Evolutionary conservation across 2,888 invertebrate species (phyloP), one percentile per base, ranked within the genome.

Genomic region (Scaptomyza polygonia): DNA sequence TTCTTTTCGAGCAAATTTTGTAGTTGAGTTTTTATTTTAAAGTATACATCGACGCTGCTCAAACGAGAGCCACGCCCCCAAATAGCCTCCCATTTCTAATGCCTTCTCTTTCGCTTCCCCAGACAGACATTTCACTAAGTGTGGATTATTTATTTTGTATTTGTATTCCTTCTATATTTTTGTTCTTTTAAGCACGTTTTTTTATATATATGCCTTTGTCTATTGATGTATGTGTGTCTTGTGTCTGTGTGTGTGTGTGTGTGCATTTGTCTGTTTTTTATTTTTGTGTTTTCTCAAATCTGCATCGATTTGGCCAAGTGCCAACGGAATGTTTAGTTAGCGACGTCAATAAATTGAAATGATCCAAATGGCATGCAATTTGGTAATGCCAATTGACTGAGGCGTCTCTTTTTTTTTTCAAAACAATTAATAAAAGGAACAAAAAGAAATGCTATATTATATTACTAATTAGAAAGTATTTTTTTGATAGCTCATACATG

Each of bases 261-360:
- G 36, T 54, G 42, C 25, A 25, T 25, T 5, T 59, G 45, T 8
- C 39, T 59, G 48, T 39, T 64, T 66, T 76, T 34, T 14, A 14
- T 34, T n/a, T 36, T 34, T 32, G 6, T 34, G 36, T 48, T 45
- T 72, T 55, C 59, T 66, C 69, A 63, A 69, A 71, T 72, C 70
- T 83, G 81, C 80, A 79, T 79, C 79, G 63, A 80, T 83, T 83
- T 86, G 84, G 84, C 67, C 48, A 5, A 40, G 3, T 52, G 87
- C 84, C 84, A 84, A 67, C 54, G 62, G 65, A 78, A 84, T 86
- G 84, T 86, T 84, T 76, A 58, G 65, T 74, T 72, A 72, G 72
- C 66, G 64, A 66, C 81, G 72, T 80, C 79, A 71, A 79, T 79
- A 66, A 72, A 79, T 83, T 67, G 70, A 83, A 81, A 81, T 77